phyloP scores from a whole-genome alignment of 2,797 vertebrate species.

The Ceyx erithaca region DNA sequence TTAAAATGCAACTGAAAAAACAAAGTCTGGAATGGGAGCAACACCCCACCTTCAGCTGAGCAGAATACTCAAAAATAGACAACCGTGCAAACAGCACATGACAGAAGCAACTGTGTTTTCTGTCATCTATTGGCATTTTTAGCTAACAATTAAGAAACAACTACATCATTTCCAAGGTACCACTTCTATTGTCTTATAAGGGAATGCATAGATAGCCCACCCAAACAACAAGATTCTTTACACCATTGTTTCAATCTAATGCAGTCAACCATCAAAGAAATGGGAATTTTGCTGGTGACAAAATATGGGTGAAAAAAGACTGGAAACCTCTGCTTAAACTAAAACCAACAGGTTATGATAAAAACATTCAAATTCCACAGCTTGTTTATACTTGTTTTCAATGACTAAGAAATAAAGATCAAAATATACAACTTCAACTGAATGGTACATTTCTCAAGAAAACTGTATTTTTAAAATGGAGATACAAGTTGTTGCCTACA shows the following conservation, averaged over 20 bases:
- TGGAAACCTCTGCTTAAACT: not conserved
- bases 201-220: not conserved
- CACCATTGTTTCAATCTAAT: not conserved
- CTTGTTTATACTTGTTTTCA: conserved; percentile 16
- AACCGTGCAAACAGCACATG: not conserved
- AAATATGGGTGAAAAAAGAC: conserved; percentile 7
- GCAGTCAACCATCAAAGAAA: not conserved
- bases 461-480: conserved; percentile 8
- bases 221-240: not conserved
- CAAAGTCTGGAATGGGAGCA: conserved; percentile 13
- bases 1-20: conserved; percentile 51
- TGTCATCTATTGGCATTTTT: conserved; percentile 40
- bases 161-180: not conserved
- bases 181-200: not conserved
- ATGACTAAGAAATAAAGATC: conserved; percentile 18
- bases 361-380: conserved; percentile 10
- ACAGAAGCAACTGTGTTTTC: conserved; percentile 27
- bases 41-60: not conserved
- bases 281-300: not conserved
- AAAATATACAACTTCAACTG: not conserved
- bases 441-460: conserved; percentile 21
- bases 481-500: conserved; percentile 43
- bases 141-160: conserved; percentile 25
- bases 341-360: not conserved
- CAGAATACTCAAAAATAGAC: not conserved